Percentiles rank a stretch among this genome's conserved stretches.
phyloP scores from a whole-genome alignment of 2,888 invertebrate genomes.

The Brachyptera putata region DNA sequence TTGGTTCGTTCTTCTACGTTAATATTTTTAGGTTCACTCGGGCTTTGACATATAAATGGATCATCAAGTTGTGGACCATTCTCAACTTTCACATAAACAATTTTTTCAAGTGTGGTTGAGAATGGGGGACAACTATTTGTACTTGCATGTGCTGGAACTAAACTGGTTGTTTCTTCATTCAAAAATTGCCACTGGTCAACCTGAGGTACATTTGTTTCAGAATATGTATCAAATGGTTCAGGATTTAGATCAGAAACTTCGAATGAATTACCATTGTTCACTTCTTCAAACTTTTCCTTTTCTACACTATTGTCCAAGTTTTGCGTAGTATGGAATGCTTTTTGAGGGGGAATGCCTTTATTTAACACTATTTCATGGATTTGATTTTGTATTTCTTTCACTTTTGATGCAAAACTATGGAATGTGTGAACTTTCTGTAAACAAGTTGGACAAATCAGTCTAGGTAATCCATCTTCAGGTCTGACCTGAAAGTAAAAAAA shows the following conservation, averaged over 20 bases:
- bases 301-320: background rate
- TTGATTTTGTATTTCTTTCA: background rate
- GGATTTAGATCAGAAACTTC: background rate
- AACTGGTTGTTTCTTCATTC: background rate
- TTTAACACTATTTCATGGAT: background rate
- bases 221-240: background rate
- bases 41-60: background rate
- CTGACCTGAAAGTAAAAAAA: background rate
- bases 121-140: too few species aligned
- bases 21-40: background rate
- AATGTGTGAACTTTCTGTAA: background rate
- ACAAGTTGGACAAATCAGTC: background rate
- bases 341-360: background rate
- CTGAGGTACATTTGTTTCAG: background rate
- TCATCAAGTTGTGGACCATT: background rate
- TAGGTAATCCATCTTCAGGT: conserved; percentile 9
- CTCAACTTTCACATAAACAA: conserved; percentile 13
- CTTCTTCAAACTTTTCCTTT: background rate
- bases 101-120: too few species aligned
- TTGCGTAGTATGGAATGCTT: background rate
- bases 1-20: background rate
- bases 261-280: background rate
- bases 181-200: conserved; percentile 14
- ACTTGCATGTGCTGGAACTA: too few species aligned
- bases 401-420: conserved; percentile 4